Evolutionary conservation across 2,797 vertebrate genomes (phyloP).

Genomic region (Novumbra hubbsi): DNA sequence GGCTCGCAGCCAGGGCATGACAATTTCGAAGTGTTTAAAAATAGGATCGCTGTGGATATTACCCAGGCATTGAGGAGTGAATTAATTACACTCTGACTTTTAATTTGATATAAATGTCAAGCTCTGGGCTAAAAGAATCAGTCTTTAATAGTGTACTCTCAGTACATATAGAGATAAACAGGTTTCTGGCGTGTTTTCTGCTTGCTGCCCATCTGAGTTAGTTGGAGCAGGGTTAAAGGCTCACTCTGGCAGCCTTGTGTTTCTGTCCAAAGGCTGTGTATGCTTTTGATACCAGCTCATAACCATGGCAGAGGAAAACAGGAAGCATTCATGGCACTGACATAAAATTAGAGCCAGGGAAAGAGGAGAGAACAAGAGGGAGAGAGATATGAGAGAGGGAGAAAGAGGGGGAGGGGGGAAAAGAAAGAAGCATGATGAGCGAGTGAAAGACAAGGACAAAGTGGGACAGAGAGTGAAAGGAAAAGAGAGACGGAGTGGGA

Average conservation of each 20-base stretch:
- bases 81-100: slow-evolving; percentile 67
- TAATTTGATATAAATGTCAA: slow-evolving; percentile 67
- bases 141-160: slow-evolving; percentile 57
- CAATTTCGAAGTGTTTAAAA: slow-evolving; percentile 48
- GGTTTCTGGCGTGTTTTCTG: slow-evolving; percentile 41
- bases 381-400: too few relatives aligned
- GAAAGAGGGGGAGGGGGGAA: background rate
- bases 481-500: too few relatives aligned
- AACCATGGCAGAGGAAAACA: slow-evolving; percentile 31
- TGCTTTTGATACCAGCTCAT: slow-evolving; percentile 41
- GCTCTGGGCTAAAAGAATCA: slow-evolving; percentile 62
- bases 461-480: too few relatives aligned
- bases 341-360: background rate
- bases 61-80: slow-evolving; percentile 55
- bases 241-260: slow-evolving; percentile 43
- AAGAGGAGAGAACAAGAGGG: background rate
- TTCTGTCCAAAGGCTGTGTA: slow-evolving; percentile 36
- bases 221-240: slow-evolving; percentile 32
- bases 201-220: slow-evolving; percentile 26
- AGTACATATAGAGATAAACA: slow-evolving; percentile 35
- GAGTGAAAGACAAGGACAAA: too few relatives aligned
- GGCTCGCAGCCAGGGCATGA: too few relatives aligned
- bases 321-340: background rate
- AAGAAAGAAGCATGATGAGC: too few relatives aligned
- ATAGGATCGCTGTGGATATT: slow-evolving; percentile 52